Evolutionary conservation across 2,888 invertebrate species (phyloP).

Genomic region (Corythucha ciliata): DNA sequence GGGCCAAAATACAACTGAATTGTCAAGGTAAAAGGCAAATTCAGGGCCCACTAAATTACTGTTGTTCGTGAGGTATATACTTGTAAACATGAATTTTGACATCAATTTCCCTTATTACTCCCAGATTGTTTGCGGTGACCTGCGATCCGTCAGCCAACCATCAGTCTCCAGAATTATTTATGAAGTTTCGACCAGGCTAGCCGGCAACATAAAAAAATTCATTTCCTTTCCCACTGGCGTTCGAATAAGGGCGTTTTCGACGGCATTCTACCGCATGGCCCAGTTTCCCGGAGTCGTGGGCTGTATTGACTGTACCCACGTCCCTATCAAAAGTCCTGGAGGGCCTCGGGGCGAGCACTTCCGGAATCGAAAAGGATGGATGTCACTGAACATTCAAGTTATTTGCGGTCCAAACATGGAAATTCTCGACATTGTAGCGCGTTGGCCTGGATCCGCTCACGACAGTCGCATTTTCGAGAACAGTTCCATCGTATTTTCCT

Average conservation of each 20-base stretch:
- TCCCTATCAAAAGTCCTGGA: neutral
- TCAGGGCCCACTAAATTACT: too few species aligned
- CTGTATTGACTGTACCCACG: too few species aligned
- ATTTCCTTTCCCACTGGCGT: neutral
- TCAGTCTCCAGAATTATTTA: neutral
- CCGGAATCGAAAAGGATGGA: too few species aligned
- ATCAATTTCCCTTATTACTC: too few species aligned
- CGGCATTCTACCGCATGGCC: neutral
- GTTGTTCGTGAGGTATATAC: too few species aligned
- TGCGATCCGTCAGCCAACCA: neutral
- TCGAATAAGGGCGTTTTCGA: neutral
- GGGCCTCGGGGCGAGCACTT: neutral
- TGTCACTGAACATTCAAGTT: too few species aligned
- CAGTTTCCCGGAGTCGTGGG: constrained; percentile 9
- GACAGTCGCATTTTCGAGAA: neutral
- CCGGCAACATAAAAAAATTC: neutral
- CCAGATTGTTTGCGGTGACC: constrained; percentile 8
- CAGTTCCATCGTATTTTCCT: neutral
- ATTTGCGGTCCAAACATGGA: constrained; percentile 1
- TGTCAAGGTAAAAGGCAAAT: too few species aligned
- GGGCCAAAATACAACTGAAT: too few species aligned
- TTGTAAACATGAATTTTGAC: too few species aligned
- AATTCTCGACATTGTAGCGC: neutral
- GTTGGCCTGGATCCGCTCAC: constrained; percentile 3
- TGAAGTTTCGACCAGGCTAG: neutral